Conservation (phyloP, 2,113 vertebrate genomes). For the Platichthys flesus region DNA sequence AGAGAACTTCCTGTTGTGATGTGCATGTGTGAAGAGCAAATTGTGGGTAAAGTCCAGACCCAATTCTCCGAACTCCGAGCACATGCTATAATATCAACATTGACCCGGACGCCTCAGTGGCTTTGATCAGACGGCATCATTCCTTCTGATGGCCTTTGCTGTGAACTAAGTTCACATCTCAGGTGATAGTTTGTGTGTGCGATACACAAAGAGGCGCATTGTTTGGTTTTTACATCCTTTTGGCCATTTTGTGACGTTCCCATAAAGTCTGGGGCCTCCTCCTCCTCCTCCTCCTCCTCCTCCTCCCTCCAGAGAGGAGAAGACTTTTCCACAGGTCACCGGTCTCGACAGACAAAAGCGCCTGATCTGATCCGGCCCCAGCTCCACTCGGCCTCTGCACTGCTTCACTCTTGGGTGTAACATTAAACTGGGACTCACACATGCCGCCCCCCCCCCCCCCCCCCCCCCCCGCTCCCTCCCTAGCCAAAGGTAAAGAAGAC, state of each 20-base stretch:
- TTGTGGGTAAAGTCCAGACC: too few relatives aligned
- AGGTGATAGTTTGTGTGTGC: slow-evolving; percentile 50
- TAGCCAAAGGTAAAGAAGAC: slow-evolving; percentile 32
- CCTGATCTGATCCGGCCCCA: slow-evolving; percentile 52
- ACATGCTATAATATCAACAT: too few relatives aligned
- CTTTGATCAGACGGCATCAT: background rate
- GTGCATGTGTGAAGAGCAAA: too few relatives aligned
- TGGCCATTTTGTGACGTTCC: slow-evolving; percentile 63
- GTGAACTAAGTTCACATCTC: slow-evolving; percentile 15
- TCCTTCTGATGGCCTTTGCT: background rate
- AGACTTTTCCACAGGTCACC: slow-evolving; percentile 76
- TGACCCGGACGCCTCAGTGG: too few relatives aligned
- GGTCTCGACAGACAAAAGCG: slow-evolving; percentile 66
- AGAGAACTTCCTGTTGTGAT: too few relatives aligned
- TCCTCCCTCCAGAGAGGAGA: slow-evolving; percentile 45
- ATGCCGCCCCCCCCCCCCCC: too few relatives aligned
- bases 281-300: slow-evolving; percentile 39
- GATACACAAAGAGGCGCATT: slow-evolving; percentile 56
- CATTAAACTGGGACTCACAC: slow-evolving; percentile 45
- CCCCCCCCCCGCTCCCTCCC: slow-evolving; percentile 24
- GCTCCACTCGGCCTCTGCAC: slow-evolving; percentile 35
- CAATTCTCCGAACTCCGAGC: too few relatives aligned
- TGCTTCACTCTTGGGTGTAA: slow-evolving; percentile 64
- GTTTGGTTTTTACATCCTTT: slow-evolving; percentile 51
- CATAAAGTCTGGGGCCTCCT: slow-evolving; percentile 54